Conservation (phyloP, 2,888 invertebrate species). For the Drosophila multiciliata region DNA sequence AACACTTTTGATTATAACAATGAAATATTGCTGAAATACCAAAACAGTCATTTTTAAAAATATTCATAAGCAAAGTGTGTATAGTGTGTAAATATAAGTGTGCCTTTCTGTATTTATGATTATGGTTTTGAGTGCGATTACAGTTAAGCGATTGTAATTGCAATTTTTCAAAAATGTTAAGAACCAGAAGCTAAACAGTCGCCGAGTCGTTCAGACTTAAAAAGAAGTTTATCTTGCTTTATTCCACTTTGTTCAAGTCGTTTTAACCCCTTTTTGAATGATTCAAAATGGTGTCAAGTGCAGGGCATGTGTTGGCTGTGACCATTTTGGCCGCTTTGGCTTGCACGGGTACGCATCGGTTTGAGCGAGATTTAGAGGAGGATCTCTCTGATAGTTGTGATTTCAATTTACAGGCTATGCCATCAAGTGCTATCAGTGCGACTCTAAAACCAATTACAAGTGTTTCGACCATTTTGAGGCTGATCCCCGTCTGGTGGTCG, state of each 20-base stretch:
- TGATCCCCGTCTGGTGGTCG: slow-evolving; percentile 68
- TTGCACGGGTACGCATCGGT: slow-evolving; percentile 73
- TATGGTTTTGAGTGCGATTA: slow-evolving; percentile 8
- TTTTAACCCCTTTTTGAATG: slow-evolving; percentile 10
- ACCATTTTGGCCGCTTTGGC: slow-evolving; percentile 75
- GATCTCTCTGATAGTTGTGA: background rate
- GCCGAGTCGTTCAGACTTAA: slow-evolving; percentile 53
- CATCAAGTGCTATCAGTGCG: slow-evolving; percentile 83
- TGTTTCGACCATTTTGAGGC: slow-evolving; percentile 81
- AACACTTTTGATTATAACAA: slow-evolving; percentile 22
- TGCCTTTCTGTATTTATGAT: background rate
- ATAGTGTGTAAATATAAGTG: slow-evolving; percentile 26
- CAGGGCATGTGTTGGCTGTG: slow-evolving; percentile 73
- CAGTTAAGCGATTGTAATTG: slow-evolving; percentile 12
- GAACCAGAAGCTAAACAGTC: slow-evolving; percentile 47
- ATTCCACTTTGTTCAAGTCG: background rate
- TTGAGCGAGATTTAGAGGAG: background rate
- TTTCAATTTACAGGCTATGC: slow-evolving; percentile 74
- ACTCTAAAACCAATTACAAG: slow-evolving; percentile 74
- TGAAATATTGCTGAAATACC: slow-evolving; percentile 14
- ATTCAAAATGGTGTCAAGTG: slow-evolving; percentile 75
- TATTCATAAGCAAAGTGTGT: slow-evolving; percentile 4
- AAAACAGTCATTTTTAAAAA: slow-evolving; percentile 27
- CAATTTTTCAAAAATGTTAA: slow-evolving; percentile 19
- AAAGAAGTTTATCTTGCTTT: background rate